These are phyloP conservation scores for Arenicola marina DNA, from an alignment of 2,888 invertebrate genomes.

Conservation along the genomic window DNA sequence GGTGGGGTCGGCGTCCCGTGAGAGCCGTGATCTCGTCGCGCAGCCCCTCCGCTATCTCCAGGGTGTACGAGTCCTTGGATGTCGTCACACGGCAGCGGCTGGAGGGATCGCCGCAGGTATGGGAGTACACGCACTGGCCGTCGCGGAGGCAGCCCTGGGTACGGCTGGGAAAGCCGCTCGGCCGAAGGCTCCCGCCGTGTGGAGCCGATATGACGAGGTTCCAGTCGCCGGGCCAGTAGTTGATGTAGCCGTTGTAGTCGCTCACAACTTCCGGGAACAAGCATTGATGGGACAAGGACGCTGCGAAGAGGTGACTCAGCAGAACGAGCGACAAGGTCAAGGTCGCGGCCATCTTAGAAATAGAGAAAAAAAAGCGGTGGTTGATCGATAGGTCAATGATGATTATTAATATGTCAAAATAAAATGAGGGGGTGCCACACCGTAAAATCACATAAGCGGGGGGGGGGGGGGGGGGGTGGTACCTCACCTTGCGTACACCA, in stretches of 20 bases:
- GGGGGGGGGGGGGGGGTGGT: no score
- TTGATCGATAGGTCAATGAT: no score
- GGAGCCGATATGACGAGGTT: conserved; percentile 1
- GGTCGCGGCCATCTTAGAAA: no score
- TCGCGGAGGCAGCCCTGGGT: conserved; percentile 11
- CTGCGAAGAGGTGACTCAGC: no score
- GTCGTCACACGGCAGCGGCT: not conserved
- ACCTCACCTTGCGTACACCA: no score
- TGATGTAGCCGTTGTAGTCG: not conserved
- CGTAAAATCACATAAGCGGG: no score
- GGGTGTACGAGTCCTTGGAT: conserved; percentile 4
- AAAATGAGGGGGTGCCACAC: no score
- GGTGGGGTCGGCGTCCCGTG: not conserved
- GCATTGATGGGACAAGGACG: no score
- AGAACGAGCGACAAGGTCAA: no score
- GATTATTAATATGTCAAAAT: no score
- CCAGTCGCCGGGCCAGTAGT: not conserved
- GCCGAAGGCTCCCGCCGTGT: conserved; percentile 11
- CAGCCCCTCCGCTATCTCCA: conserved; percentile 9
- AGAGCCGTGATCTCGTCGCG: not conserved
- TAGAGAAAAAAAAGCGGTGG: no score
- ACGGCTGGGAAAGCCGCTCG: conserved; percentile 12
- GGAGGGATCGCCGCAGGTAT: conserved; percentile 8
- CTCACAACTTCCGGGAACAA: no score
- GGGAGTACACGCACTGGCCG: conserved; percentile 8